Percentiles rank a stretch among this genome's conserved stretches.
Conservation (phyloP, 2,888 invertebrate species). For the Dorcus hopei region DNA sequence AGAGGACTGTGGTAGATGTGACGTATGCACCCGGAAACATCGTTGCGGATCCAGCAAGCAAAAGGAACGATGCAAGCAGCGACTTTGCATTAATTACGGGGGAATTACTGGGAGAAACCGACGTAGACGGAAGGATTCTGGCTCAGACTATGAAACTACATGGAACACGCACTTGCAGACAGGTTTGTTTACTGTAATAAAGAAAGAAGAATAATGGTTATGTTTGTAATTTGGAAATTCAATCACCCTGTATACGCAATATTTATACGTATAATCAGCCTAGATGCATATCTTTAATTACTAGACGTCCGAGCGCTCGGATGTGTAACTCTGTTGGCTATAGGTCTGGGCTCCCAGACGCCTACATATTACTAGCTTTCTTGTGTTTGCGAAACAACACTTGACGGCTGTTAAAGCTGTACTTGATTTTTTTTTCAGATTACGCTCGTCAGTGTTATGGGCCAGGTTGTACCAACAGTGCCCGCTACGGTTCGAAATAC, state of each 20-base stretch:
- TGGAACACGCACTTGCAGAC: conserved; percentile 56
- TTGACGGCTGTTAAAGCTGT: not conserved
- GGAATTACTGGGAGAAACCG: conserved; percentile 37
- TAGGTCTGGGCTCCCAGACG: too few species aligned
- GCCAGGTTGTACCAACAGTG: conserved; percentile 78
- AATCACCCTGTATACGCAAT: too few species aligned
- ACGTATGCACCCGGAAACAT: conserved; percentile 54
- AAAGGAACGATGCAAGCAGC: conserved; percentile 54
- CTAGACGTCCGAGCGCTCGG: too few species aligned
- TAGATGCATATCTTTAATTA: too few species aligned
- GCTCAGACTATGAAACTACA: conserved; percentile 46
- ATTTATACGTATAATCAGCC: too few species aligned
- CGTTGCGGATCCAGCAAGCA: conserved; percentile 35
- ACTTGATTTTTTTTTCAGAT: conserved; percentile 27
- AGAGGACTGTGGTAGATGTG: conserved; percentile 71
- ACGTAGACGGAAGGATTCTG: conserved; percentile 43
- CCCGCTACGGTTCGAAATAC: conserved; percentile 81
- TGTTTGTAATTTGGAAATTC: too few species aligned
- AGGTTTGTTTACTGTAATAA: not conserved
- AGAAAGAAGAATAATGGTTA: not conserved
- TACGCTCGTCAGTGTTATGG: conserved; percentile 86
- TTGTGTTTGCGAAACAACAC: too few species aligned
- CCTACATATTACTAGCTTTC: too few species aligned
- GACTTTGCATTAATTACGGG: conserved; percentile 50
- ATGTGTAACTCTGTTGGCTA: too few species aligned